These are phyloP conservation scores for Poeciliopsis presidionis DNA, from an alignment of 2,797 vertebrate genomes.

Conservation along the genomic window DNA sequence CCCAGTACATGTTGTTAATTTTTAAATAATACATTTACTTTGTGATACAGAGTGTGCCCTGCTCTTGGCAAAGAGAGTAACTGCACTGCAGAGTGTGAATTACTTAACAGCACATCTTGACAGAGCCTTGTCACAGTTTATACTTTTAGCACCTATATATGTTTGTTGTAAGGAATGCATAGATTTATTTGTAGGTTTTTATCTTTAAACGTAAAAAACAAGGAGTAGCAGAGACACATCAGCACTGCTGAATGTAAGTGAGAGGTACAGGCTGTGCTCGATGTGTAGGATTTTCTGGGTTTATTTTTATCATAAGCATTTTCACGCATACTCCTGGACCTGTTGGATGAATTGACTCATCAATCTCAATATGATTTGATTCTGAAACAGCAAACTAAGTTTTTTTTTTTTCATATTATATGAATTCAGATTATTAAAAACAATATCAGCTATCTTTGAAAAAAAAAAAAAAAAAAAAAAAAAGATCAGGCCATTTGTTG, in stretches of 20 bases:
- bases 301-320: slow-evolving; percentile 54
- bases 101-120: slow-evolving; percentile 36
- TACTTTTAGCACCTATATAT: slow-evolving; percentile 19
- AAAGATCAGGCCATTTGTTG: not conserved
- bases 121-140: slow-evolving; percentile 29
- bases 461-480: not conserved
- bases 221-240: slow-evolving; percentile 21
- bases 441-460: slow-evolving; percentile 15
- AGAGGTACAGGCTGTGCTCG: slow-evolving; percentile 36
- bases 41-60: slow-evolving; percentile 33
- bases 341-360: slow-evolving; percentile 37
- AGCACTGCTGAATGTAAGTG: slow-evolving; percentile 44
- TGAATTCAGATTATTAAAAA: slow-evolving; percentile 22
- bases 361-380: slow-evolving; percentile 36
- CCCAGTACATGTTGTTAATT: slow-evolving; percentile 8
- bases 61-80: slow-evolving; percentile 44
- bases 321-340: slow-evolving; percentile 41
- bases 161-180: slow-evolving; percentile 17
- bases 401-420: slow-evolving; percentile 37
- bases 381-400: slow-evolving; percentile 32
- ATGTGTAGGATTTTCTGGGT: slow-evolving; percentile 26
- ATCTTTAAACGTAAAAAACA: slow-evolving; percentile 27
- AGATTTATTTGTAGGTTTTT: slow-evolving; percentile 38
- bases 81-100: slow-evolving; percentile 34
- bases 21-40: slow-evolving; percentile 9